Base-by-base conservation (phyloP, 2,113 vertebrate genomes). In the Lepidothrix coronata region DNA sequence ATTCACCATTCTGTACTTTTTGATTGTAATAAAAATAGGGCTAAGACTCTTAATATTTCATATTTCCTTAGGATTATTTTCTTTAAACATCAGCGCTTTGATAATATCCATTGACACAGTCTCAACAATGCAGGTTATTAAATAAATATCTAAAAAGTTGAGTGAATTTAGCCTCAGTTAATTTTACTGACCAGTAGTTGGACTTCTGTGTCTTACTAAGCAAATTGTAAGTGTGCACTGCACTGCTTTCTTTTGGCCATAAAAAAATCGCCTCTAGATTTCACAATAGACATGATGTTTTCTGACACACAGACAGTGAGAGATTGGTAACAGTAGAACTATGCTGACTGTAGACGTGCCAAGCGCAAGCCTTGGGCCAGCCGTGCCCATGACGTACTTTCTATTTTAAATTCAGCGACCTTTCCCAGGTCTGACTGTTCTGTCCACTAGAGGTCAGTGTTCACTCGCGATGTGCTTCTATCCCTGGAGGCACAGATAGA, bases 371-470 rank as follows among this genome's bases (percentile, higher is more conserved):
- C 33, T 27, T 13, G 54, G 81, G 58, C 71, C 41, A 49, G 41
- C n/a, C 5, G 37, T 12, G 7, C 0, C 0, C 24, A 0, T 72
- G 88, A 72, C 2, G 25, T 31, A 2, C 33, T 52, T 78, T 57
- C 2, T 16, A 4, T 61, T 95, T 88, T 11, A 61, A 54, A 44
- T 31, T 12, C 20, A 39, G 51, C 2, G 1, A 7, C 51, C 44
- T 44, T 33, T 61, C 12, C 22, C 54, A 5, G 2, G 14, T 41
- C 33, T 15, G 12, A 8, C 15, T 39, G 41, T 22, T 35, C 2
- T 33, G 21, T 24, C 96, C 95, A 33, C 95, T 71, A 95, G 95
- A 77, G 92, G 93, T 72, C 96, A 95, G 95, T 66, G 79, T 85
- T 95, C 9, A 4, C 85, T 83, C 67, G 41, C 41, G 1, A n/a